Percentiles rank a stretch among this genome's conserved stretches.
Conservation (phyloP, 2,113 vertebrate genomes). For the Bos indicus region DNA sequence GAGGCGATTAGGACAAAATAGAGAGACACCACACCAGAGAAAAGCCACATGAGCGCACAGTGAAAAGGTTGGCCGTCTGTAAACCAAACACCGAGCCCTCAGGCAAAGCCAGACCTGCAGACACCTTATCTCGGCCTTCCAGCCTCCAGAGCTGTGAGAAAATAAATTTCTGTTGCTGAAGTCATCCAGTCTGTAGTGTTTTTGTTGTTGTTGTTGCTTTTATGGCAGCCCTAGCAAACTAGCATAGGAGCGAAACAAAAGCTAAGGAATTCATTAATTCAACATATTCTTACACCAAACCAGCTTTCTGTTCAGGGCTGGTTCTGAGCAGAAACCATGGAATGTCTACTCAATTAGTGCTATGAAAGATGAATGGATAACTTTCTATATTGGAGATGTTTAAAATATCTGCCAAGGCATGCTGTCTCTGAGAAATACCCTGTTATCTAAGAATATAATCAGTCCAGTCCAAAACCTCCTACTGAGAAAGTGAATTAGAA, state of each 20-base stretch:
- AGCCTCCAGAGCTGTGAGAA: background rate
- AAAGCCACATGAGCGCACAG: background rate
- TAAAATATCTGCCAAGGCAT: background rate
- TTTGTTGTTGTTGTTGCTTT: background rate
- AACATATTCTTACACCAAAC: background rate
- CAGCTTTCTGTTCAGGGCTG: background rate
- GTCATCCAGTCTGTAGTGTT: background rate
- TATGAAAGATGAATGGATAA: background rate
- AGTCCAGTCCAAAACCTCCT: background rate
- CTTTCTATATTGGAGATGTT: background rate
- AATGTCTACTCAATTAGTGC: background rate
- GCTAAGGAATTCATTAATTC: background rate
- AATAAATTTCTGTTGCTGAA: background rate
- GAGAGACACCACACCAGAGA: background rate
- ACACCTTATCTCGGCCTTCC: background rate
- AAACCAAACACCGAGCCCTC: background rate
- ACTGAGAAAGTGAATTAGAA: background rate
- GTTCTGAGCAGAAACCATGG: background rate
- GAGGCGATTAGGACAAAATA: background rate
- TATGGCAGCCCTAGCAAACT: background rate
- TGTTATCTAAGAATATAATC: background rate
- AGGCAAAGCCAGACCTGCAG: background rate
- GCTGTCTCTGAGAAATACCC: background rate
- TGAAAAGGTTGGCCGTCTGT: accelerated
- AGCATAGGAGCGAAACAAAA: background rate